Conservation (phyloP, 2,888 invertebrate species). For the Ethmia dodecea region DNA sequence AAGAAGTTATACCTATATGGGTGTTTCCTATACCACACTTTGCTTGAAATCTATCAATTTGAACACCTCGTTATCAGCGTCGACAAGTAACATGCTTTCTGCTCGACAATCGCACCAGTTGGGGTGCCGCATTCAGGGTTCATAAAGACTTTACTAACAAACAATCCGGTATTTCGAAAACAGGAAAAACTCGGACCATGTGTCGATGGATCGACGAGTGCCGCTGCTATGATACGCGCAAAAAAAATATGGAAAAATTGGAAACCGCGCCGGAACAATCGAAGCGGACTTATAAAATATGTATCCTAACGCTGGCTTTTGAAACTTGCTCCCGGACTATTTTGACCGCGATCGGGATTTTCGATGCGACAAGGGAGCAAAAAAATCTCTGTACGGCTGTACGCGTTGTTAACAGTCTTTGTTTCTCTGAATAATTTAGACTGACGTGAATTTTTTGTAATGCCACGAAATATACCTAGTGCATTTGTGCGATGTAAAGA, state of each 20-base stretch:
- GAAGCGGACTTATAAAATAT: conserved; percentile 76
- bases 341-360: conserved; percentile 70
- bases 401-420: conserved; percentile 1
- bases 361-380: conserved; percentile 33
- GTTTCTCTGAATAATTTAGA: conserved; percentile 2
- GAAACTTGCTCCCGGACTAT: conserved; percentile 62
- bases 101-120: too few relatives aligned
- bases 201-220: conserved; percentile 65
- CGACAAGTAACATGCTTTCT: too few relatives aligned
- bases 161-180: conserved; percentile 53
- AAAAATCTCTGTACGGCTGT: conserved; percentile 4
- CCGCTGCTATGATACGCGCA: conserved; percentile 51
- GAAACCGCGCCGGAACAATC: conserved; percentile 70
- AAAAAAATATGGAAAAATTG: conserved; percentile 25
- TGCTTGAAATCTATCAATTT: too few relatives aligned
- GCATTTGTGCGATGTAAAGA: too few relatives aligned
- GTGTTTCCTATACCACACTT: too few relatives aligned
- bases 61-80: too few relatives aligned
- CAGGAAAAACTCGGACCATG: conserved; percentile 48
- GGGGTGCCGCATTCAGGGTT: conserved; percentile 22
- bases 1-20: too few relatives aligned
- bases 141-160: conserved; percentile 45
- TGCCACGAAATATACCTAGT: too few relatives aligned
- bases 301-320: conserved; percentile 69
- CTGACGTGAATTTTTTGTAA: too few relatives aligned